Conservation (phyloP, 2,888 invertebrate species). For the Autographa pulchrina region DNA sequence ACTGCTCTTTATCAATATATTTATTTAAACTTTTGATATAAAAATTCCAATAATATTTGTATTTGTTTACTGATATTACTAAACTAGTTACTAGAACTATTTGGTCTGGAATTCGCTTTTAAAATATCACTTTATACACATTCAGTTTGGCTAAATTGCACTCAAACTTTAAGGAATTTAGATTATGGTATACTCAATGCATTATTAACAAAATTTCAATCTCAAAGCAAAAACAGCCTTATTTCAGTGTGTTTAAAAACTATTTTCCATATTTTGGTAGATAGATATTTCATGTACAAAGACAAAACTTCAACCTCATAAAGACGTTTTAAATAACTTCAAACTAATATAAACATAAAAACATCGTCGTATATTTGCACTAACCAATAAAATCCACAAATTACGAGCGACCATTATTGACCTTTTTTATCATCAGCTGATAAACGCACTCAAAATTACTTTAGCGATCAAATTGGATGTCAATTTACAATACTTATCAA, state of each 20-base stretch:
- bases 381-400: slow-evolving; percentile 31
- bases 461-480: slow-evolving; percentile 37
- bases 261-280: background rate
- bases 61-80: background rate
- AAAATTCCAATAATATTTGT: background rate
- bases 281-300: background rate
- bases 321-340: background rate
- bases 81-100: background rate
- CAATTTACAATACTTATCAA: slow-evolving; percentile 28
- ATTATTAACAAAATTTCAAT: background rate
- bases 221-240: background rate
- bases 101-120: slow-evolving; percentile 1
- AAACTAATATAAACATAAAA: background rate
- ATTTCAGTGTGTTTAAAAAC: slow-evolving; percentile 12
- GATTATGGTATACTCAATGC: background rate
- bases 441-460: slow-evolving; percentile 47
- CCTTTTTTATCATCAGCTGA: slow-evolving; percentile 48
- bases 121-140: background rate
- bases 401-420: slow-evolving; percentile 41
- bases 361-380: slow-evolving; percentile 14
- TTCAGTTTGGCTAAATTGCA: background rate
- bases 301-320: background rate
- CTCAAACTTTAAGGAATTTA: background rate
- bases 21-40: background rate
- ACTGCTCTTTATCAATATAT: background rate